These are phyloP conservation scores for Nematopogon swammerdamellus DNA, from an alignment of 2,888 invertebrate species.

Conservation along the genomic window DNA sequence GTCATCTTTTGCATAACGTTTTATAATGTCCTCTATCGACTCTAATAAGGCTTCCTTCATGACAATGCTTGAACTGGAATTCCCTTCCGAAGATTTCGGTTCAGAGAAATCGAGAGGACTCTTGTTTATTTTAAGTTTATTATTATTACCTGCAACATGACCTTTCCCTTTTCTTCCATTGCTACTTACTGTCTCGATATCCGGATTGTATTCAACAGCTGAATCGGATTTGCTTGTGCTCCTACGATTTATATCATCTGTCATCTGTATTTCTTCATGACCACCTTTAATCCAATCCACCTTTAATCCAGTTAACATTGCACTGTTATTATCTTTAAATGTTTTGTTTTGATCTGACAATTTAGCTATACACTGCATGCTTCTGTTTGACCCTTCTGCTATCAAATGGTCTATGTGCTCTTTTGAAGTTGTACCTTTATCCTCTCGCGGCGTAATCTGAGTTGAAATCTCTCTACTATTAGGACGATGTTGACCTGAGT, in stretches of 20 bases:
- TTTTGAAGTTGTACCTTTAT: not conserved
- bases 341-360: too few species aligned
- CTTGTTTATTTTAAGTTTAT: not conserved
- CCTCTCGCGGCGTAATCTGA: not conserved
- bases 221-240: too few species aligned
- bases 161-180: too few species aligned
- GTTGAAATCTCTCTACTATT: not conserved
- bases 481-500: not conserved
- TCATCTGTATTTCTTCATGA: too few species aligned
- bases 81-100: not conserved
- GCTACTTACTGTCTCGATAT: too few species aligned
- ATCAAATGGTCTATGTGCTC: not conserved
- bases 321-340: too few species aligned
- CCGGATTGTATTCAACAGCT: too few species aligned
- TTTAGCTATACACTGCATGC: too few species aligned
- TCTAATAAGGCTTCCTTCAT: slow-evolving; percentile 27
- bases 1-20: slow-evolving; percentile 38
- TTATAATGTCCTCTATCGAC: slow-evolving; percentile 38
- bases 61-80: slow-evolving; percentile 2
- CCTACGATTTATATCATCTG: too few species aligned
- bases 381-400: too few species aligned
- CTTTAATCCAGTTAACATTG: too few species aligned
- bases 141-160: not conserved
- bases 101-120: not conserved
- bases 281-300: too few species aligned